A percentile compares a stretch with the other conserved stretches of the same genome.
These are phyloP conservation scores for Drosophila saltans DNA, from an alignment of 1,140 invertebrate species.

Conservation along the genomic window DNA sequence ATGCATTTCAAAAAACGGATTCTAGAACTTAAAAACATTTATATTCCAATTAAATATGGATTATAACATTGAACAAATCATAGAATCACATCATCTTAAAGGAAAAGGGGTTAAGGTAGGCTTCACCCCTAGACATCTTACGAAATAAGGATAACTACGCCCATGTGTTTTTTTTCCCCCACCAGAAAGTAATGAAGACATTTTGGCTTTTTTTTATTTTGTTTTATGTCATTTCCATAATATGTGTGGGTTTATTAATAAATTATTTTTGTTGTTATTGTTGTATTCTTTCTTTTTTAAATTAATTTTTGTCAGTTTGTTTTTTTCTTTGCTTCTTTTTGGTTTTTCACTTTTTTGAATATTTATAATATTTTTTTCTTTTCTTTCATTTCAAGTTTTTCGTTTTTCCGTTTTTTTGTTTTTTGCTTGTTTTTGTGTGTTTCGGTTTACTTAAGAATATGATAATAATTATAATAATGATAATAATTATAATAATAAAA, in stretches of 20 bases:
- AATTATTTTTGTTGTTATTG: conserved; percentile 64
- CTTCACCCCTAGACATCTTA: not conserved
- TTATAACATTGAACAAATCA: too few species aligned
- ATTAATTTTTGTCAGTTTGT: conserved; percentile 72
- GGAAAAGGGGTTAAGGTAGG: too few species aligned
- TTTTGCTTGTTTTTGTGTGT: conserved; percentile 49
- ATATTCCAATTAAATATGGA: too few species aligned
- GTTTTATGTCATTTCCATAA: conserved; percentile 74
- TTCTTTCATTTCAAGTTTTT: conserved; percentile 36
- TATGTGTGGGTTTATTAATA: conserved; percentile 78
- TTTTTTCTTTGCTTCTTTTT: conserved; percentile 53
- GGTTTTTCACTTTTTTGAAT: conserved; percentile 66
- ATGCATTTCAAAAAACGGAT: too few species aligned
- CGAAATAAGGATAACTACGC: not conserved
- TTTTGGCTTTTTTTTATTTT: conserved; percentile 10
- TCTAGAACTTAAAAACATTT: too few species aligned
- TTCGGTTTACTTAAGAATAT: conserved; percentile 68
- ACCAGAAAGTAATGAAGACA: conserved; percentile 12
- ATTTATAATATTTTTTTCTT: conserved; percentile 67
- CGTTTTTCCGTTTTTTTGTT: conserved; percentile 21
- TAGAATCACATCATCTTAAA: too few species aligned
- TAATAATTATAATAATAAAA: conserved; percentile 46
- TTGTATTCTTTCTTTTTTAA: conserved; percentile 60
- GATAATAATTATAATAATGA: conserved; percentile 57
- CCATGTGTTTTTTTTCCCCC: not conserved